Conservation (phyloP, 2,888 invertebrate genomes). For the Pachliopta kotzebuea region DNA sequence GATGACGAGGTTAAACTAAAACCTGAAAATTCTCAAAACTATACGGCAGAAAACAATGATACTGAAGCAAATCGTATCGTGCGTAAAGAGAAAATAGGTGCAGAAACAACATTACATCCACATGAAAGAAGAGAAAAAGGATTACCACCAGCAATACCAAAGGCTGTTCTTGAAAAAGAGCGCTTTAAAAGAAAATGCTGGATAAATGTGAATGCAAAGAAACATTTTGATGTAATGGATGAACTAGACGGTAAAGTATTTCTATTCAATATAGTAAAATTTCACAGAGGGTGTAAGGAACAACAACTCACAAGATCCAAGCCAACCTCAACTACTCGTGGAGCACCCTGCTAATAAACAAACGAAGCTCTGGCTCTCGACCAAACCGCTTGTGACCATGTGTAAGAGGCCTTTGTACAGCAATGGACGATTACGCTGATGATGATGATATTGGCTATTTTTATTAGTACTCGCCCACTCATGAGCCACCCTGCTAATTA, state of each 20-base stretch:
- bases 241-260: conserved; percentile 49
- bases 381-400: too few species aligned
- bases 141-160: conserved; percentile 4
- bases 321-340: too few species aligned
- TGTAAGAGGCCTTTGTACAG: too few species aligned
- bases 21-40: neutral
- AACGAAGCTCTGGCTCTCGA: too few species aligned
- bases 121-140: conserved; percentile 16
- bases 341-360: too few species aligned
- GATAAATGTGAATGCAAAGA: conserved; percentile 42
- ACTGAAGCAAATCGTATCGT: neutral
- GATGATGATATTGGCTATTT: too few species aligned
- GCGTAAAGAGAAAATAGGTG: neutral
- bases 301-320: too few species aligned
- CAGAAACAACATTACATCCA: neutral
- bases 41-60: neutral
- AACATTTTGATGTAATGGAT: conserved; percentile 44
- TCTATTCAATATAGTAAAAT: neutral
- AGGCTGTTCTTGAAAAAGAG: conserved; percentile 8
- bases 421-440: too few species aligned
- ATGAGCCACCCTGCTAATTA: too few species aligned
- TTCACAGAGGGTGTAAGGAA: too few species aligned
- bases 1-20: neutral
- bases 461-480: too few species aligned
- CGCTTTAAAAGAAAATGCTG: conserved; percentile 41